These are phyloP conservation scores for Ceyx margarethae DNA, from an alignment of 2,113 vertebrate genomes.

Conservation along the genomic window DNA sequence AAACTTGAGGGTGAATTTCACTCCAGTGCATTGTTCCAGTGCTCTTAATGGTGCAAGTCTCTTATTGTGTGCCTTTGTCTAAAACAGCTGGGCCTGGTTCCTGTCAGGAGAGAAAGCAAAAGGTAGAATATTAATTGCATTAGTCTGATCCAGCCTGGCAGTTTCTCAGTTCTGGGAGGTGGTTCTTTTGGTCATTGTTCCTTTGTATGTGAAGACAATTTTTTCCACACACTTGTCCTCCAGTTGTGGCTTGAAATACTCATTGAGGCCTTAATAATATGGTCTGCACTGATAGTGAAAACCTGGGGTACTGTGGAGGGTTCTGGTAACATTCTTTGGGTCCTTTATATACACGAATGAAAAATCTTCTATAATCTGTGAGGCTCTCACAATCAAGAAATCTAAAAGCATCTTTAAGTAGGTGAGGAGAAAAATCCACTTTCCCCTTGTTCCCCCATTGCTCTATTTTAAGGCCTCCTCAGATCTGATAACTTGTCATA, in stretches of 20 bases:
- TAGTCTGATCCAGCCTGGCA: neutral
- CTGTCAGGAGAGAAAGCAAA: neutral
- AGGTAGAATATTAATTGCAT: neutral
- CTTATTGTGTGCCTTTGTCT: neutral
- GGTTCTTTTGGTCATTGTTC: neutral
- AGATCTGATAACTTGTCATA: neutral
- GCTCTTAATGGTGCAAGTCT: neutral
- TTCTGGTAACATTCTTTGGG: neutral
- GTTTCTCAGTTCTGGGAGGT: neutral
- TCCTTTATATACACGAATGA: neutral
- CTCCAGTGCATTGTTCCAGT: neutral
- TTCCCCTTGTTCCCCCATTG: neutral
- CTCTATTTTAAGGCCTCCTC: neutral
- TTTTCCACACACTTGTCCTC: fast-evolving
- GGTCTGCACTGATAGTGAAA: neutral
- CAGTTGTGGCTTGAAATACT: neutral
- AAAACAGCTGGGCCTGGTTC: neutral
- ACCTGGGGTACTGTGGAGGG: neutral
- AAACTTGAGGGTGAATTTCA: neutral
- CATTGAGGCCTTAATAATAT: neutral
- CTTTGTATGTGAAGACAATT: neutral
- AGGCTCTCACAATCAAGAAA: neutral
- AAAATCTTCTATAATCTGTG: neutral
- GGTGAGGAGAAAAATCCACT: neutral
- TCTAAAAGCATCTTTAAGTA: neutral